A percentile compares a stretch with the other conserved stretches of the same genome.
These are phyloP conservation scores for Pollachius pollachius DNA, from an alignment of 2,113 vertebrate genomes.

Conservation along the genomic window DNA sequence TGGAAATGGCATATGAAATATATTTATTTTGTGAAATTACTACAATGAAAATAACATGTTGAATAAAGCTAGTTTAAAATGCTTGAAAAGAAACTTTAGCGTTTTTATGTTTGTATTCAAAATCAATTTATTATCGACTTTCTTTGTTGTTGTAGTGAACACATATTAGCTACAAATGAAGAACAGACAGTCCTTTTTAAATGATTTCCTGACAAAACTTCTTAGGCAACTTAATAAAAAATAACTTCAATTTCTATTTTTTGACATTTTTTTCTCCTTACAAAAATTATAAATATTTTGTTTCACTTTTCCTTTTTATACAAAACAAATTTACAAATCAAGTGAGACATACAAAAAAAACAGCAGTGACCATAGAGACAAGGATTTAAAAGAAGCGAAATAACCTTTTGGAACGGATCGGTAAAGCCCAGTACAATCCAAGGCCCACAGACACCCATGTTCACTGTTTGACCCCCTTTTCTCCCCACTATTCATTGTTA, in stretches of 20 bases:
- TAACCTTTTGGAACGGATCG: conserved; percentile 11
- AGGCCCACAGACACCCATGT: conserved; percentile 29
- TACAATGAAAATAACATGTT: too few relatives aligned
- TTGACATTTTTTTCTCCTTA: conserved; percentile 66
- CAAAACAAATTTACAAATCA: conserved; percentile 75
- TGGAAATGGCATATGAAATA: conserved; percentile 22
- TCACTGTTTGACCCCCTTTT: too few relatives aligned
- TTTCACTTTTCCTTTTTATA: conserved; percentile 69
- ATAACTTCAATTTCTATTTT: conserved; percentile 54
- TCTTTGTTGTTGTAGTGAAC: conserved; percentile 67
- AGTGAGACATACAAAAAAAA: conserved; percentile 48
- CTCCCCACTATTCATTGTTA: conserved; percentile 24
- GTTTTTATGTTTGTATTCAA: conserved; percentile 53
- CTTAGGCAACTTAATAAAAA: conserved; percentile 74
- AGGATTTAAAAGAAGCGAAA: conserved; percentile 12
- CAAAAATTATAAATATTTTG: conserved; percentile 81
- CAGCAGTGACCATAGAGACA: conserved; percentile 56
- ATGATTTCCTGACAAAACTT: conserved; percentile 47
- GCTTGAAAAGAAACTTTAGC: too few relatives aligned
- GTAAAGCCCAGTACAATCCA: conserved; percentile 38
- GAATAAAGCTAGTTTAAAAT: too few relatives aligned
- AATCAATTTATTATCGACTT: conserved; percentile 74
- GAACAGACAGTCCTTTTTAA: conserved; percentile 57
- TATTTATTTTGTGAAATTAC: conserved; percentile 5
- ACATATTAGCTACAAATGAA: conserved; percentile 66